A percentile compares a stretch with the other conserved stretches of the same genome.
These are phyloP conservation scores for Rissa tridactyla DNA, from an alignment of 2,113 vertebrate genomes.

Conservation along the genomic window DNA sequence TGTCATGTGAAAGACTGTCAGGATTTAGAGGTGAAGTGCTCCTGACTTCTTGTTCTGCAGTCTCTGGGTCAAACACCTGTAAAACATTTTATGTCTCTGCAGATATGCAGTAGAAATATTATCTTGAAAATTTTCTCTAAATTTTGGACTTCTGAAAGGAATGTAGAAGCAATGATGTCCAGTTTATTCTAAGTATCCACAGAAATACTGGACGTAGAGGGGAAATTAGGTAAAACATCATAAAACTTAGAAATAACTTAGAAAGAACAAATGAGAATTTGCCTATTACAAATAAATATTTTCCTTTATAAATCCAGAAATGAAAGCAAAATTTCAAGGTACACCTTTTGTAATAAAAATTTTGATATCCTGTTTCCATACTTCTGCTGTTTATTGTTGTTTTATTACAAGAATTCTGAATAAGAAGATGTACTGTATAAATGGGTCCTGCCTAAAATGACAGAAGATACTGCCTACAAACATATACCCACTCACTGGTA, in stretches of 20 bases:
- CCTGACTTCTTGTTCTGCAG: background rate
- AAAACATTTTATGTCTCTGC: background rate
- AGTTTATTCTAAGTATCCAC: background rate
- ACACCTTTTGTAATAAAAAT: background rate
- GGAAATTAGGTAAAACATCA: background rate
- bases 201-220: background rate
- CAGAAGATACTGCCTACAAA: background rate
- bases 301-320: background rate
- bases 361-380: background rate
- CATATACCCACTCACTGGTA: background rate
- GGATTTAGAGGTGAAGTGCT: background rate
- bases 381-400: background rate
- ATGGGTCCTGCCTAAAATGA: background rate
- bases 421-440: background rate
- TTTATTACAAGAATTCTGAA: background rate
- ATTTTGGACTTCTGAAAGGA: background rate
- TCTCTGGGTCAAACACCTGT: background rate
- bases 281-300: background rate
- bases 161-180: background rate
- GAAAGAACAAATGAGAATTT: background rate
- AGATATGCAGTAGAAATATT: background rate
- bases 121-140: background rate
- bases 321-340: constrained; percentile 16
- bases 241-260: background rate
- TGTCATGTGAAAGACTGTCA: background rate